phyloP scores from a whole-genome alignment of 2,888 invertebrate species.

The Plebejus melissa region DNA sequence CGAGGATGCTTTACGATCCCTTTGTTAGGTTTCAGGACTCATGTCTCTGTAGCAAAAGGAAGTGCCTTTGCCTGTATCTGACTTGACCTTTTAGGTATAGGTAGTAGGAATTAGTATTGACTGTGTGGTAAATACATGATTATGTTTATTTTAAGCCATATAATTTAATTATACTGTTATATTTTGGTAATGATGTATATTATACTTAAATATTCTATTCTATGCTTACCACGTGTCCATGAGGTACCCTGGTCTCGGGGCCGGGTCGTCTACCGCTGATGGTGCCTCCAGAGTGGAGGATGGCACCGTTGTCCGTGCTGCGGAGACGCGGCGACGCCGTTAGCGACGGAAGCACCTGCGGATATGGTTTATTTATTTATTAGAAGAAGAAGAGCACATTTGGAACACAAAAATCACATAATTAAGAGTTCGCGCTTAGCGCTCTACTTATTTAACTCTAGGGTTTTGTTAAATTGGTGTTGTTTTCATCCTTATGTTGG shows the following conservation, averaged over 20 bases:
- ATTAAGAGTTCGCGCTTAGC: too few species aligned
- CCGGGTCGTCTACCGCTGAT: slow-evolving; percentile 84
- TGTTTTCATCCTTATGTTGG: background rate
- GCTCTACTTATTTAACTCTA: too few species aligned
- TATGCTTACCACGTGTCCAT: slow-evolving; percentile 59
- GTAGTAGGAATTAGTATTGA: background rate
- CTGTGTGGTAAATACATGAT: background rate
- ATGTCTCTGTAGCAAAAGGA: background rate
- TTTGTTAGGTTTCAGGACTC: background rate
- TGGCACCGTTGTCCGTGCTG: slow-evolving; percentile 89
- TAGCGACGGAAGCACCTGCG: slow-evolving; percentile 84
- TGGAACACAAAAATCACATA: background rate
- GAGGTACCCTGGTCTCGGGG: slow-evolving; percentile 52
- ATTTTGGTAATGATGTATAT: too few species aligned
- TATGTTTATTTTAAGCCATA: too few species aligned
- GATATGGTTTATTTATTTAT: background rate
- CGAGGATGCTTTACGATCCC: slow-evolving; percentile 3
- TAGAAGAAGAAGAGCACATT: background rate
- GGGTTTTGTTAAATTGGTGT: background rate
- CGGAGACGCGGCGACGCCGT: slow-evolving; percentile 83
- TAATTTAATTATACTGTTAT: too few species aligned
- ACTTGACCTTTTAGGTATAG: background rate
- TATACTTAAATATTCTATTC: background rate
- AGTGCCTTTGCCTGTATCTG: background rate
- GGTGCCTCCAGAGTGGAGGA: slow-evolving; percentile 90